Conservation (phyloP, 2,113 vertebrate species). For the Mus musculus region DNA sequence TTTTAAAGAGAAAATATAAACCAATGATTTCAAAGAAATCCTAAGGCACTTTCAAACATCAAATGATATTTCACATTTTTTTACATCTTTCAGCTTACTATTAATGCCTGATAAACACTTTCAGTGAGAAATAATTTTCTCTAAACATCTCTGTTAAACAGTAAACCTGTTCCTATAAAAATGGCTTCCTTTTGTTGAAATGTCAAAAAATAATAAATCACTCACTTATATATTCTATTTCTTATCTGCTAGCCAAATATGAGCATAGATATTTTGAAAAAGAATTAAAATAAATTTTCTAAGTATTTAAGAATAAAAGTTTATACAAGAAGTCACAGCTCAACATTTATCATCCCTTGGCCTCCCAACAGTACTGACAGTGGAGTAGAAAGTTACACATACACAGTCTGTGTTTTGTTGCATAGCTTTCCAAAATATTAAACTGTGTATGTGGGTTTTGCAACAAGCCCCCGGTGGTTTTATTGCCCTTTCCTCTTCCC, state of each 20-base stretch:
- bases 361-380: not conserved
- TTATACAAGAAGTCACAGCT: not conserved
- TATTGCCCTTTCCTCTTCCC: not conserved
- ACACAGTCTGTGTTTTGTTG: not conserved
- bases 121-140: not conserved
- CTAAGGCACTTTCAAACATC: constrained; percentile 18
- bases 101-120: not conserved
- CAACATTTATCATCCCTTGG: no score
- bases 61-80: not conserved
- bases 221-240: constrained; percentile 28
- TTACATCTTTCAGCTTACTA: not conserved
- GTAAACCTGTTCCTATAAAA: constrained; percentile 13
- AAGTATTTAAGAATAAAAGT: not conserved
- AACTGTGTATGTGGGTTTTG: not conserved
- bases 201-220: not conserved
- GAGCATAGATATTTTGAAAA: not conserved
- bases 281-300: not conserved
- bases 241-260: not conserved
- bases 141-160: not conserved
- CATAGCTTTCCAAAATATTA: not conserved
- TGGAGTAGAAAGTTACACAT: not conserved
- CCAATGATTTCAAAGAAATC: not conserved
- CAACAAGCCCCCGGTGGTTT: not conserved
- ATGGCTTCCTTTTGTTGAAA: not conserved
- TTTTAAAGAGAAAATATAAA: not conserved